Conservation (phyloP, 2,797 vertebrate genomes). For the Diglossa cyanea region DNA sequence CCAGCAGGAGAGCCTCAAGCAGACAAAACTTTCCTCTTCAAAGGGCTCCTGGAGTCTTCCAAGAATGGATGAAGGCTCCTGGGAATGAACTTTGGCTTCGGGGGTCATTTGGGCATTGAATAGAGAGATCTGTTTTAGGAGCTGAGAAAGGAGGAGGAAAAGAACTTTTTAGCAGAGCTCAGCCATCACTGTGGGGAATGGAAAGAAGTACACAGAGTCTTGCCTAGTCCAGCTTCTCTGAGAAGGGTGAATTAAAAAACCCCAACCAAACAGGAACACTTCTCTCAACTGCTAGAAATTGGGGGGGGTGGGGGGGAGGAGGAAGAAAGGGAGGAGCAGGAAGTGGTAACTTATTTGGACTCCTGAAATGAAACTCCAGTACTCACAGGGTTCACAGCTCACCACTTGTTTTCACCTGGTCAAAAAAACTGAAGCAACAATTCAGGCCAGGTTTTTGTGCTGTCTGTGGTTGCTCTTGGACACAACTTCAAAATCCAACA, state of each 20-base stretch:
- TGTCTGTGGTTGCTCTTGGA: not conserved
- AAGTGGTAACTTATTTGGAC: conserved; percentile 22
- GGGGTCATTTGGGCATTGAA: not conserved
- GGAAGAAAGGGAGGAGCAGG: conserved; percentile 27
- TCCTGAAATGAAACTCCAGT: not conserved
- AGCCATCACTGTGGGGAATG: accelerated
- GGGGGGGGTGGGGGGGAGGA: not conserved
- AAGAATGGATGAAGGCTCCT: not conserved
- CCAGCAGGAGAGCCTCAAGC: not conserved
- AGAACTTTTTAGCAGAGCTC: not conserved
- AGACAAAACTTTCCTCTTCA: not conserved
- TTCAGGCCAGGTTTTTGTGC: not conserved
- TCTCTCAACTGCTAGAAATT: not conserved
- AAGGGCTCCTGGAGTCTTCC: not conserved
- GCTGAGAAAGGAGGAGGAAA: not conserved
- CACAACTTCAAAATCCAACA: not conserved
- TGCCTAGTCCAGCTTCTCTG: not conserved
- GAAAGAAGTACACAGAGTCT: not conserved
- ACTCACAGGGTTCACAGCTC: not conserved
- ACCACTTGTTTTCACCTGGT: not conserved
- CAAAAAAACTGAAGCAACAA: not conserved
- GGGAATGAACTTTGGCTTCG: not conserved
- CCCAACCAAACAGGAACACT: not conserved
- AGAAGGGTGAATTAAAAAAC: not conserved
- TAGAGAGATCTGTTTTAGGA: not conserved